Conservation (phyloP, 2,888 invertebrate genomes). For the Ophion ventricosus region DNA sequence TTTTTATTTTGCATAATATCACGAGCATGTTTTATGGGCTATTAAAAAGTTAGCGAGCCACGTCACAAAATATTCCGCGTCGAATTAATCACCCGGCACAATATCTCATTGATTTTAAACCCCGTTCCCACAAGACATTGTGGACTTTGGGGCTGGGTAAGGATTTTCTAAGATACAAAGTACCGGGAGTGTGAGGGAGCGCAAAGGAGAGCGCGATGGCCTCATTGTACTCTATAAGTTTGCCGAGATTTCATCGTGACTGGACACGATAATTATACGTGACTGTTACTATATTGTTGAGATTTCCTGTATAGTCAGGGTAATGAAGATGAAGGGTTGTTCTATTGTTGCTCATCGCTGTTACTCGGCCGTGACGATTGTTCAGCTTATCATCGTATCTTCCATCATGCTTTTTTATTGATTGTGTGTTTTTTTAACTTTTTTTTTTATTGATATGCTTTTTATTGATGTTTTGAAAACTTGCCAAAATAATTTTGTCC, state of each 20-base stretch:
- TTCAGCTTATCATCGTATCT: too few relatives aligned
- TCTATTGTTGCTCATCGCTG: neutral
- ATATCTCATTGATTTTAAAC: neutral
- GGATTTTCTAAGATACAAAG: neutral
- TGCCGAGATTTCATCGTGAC: neutral
- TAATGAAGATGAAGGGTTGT: neutral
- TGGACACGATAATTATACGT: neutral
- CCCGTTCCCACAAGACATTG: neutral
- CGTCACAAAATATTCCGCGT: neutral
- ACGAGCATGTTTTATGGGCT: conserved; percentile 26
- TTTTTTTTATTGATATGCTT: too few relatives aligned
- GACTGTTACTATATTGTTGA: neutral
- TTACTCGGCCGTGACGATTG: neutral
- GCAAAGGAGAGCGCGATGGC: neutral
- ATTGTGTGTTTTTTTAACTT: too few relatives aligned
- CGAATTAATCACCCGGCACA: neutral
- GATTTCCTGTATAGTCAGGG: neutral
- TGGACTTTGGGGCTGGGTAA: neutral
- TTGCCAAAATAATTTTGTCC: too few relatives aligned
- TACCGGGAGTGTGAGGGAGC: neutral
- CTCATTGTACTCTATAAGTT: neutral
- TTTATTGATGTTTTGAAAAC: too few relatives aligned
- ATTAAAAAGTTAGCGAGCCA: conserved; percentile 31
- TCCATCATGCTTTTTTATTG: too few relatives aligned
- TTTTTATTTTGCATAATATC: conserved; percentile 11